These are phyloP conservation scores for Peromyscus leucopus DNA, from an alignment of 2,113 vertebrate species.

Conservation along the genomic window DNA sequence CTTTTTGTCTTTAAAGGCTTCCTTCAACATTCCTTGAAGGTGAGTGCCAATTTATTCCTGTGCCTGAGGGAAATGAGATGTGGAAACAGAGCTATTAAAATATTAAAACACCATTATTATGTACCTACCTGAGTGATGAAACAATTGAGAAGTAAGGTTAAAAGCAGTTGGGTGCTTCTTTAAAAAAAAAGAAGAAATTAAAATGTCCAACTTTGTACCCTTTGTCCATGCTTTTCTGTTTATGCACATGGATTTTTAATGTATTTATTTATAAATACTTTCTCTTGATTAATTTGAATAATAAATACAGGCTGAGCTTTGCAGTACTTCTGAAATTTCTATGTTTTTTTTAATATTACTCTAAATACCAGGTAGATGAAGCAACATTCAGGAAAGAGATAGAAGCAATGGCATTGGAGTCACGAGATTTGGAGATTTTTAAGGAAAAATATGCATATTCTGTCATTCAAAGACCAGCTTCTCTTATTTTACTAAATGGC, in stretches of 20 bases:
- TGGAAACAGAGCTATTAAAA: constrained; percentile 49
- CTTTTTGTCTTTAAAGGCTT: neutral
- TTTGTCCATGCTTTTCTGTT: constrained; percentile 43
- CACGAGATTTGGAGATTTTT: neutral
- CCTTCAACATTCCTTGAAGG: constrained; percentile 8
- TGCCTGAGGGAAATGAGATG: constrained; percentile 44
- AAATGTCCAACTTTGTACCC: neutral
- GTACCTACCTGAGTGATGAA: constrained; percentile 38
- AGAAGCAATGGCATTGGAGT: neutral
- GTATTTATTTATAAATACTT: neutral
- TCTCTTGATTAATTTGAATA: constrained; percentile 50
- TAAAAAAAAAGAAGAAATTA: neutral
- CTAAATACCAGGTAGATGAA: neutral
- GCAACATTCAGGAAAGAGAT: constrained; percentile 38
- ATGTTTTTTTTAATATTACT: constrained; percentile 53
- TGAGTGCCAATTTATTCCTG: neutral
- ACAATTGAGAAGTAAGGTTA: constrained; percentile 32
- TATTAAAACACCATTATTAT: constrained; percentile 41
- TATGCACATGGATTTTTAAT: neutral
- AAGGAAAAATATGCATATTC: neutral
- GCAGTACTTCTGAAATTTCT: constrained; percentile 44
- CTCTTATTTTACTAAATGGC: constrained; percentile 15
- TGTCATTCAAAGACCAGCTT: neutral
- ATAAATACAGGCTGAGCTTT: constrained; percentile 25
- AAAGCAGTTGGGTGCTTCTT: neutral